Conservation (phyloP, 2,113 vertebrate genomes). For the Calyptomena viridis region DNA sequence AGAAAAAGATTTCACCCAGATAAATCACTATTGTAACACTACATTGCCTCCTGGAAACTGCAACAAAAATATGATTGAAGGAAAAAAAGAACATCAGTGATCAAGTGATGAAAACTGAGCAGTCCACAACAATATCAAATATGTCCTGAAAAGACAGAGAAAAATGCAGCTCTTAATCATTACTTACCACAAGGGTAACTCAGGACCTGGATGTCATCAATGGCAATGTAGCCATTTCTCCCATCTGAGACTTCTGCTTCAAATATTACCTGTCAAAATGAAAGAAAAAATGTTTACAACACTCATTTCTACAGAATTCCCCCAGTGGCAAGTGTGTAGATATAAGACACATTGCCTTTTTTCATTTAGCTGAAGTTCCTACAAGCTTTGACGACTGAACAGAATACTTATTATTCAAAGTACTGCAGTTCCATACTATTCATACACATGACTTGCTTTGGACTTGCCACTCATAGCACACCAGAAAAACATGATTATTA, state of each 20-base stretch:
- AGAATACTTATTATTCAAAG: conserved; percentile 7
- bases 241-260: conserved; percentile 93
- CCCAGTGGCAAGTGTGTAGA: not conserved
- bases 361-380: conserved; percentile 46
- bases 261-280: conserved; percentile 91
- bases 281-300: conserved; percentile 68
- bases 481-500: not conserved
- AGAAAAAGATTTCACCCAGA: not conserved
- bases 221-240: conserved; percentile 93
- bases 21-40: not conserved
- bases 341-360: conserved; percentile 31
- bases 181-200: conserved; percentile 99
- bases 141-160: conserved; percentile 63
- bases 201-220: conserved; percentile 97
- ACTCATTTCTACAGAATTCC: conserved; percentile 48
- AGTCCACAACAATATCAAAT: conserved; percentile 48
- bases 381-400: conserved; percentile 8
- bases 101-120: conserved; percentile 68
- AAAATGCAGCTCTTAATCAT: conserved; percentile 80
- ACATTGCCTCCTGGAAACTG: not conserved
- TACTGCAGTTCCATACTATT: not conserved
- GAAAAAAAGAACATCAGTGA: conserved; percentile 66
- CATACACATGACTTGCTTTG: not conserved
- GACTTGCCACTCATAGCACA: not conserved
- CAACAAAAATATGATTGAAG: conserved; percentile 29